These are phyloP conservation scores for Leptinotarsa rubiginosa DNA, from an alignment of 2,888 invertebrate species.

Conservation along the genomic window DNA sequence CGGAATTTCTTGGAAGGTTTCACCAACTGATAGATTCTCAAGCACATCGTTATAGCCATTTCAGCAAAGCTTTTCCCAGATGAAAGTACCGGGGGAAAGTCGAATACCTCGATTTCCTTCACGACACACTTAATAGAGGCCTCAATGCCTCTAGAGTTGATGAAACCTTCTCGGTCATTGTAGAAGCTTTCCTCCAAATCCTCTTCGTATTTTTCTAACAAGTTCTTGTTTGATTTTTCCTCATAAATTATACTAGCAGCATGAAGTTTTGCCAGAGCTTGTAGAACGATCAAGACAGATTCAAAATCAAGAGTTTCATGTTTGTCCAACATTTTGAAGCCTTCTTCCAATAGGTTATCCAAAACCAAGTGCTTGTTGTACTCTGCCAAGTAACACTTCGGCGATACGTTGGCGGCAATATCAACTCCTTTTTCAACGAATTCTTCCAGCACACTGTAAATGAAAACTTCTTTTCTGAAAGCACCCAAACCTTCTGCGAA, in stretches of 20 bases:
- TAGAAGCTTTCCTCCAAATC: slow-evolving; percentile 53
- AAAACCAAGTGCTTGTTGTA: slow-evolving; percentile 60
- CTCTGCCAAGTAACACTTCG: slow-evolving; percentile 59
- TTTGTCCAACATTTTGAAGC: slow-evolving; percentile 55
- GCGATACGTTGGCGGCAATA: slow-evolving; percentile 55
- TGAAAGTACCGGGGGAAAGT: slow-evolving; percentile 51
- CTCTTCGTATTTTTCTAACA: slow-evolving; percentile 48
- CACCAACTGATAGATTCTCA: slow-evolving; percentile 53
- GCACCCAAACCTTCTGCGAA: slow-evolving; percentile 56
- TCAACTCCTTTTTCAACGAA: slow-evolving; percentile 44
- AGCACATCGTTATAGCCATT: slow-evolving; percentile 45
- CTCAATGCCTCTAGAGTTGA: slow-evolving; percentile 50
- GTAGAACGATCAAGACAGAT: slow-evolving; percentile 54
- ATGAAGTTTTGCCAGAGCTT: slow-evolving; percentile 61
- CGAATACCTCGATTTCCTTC: slow-evolving; percentile 54
- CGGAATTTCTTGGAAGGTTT: slow-evolving; percentile 63
- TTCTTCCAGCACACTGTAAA: slow-evolving; percentile 51
- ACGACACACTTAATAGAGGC: slow-evolving; percentile 56
- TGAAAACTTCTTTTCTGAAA: slow-evolving; percentile 55
- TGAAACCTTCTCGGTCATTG: slow-evolving; percentile 49
- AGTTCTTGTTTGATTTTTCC: slow-evolving; percentile 44
- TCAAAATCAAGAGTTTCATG: slow-evolving; percentile 54
- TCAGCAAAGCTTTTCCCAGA: slow-evolving; percentile 53
- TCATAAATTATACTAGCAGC: slow-evolving; percentile 62
- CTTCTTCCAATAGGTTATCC: slow-evolving; percentile 62